Evolutionary conservation across 2,888 invertebrate species (phyloP).

Genomic region (Drosophila sordidula): DNA sequence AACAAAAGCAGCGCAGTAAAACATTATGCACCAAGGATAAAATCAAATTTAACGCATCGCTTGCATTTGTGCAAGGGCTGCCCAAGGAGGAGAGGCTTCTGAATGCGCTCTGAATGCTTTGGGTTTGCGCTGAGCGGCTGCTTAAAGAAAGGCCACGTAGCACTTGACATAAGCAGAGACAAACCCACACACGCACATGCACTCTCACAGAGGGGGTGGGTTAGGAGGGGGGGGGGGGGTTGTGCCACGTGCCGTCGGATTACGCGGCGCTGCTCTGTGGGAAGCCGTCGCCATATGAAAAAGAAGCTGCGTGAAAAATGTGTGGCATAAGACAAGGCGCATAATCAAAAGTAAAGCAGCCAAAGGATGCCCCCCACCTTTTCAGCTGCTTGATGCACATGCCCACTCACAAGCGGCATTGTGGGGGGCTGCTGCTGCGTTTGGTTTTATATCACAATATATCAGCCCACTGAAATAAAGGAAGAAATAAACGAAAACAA

Average conservation of each 20-base stretch:
- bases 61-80: slow-evolving; percentile 46
- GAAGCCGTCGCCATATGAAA: slow-evolving; percentile 40
- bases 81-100: slow-evolving; percentile 10
- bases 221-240: background rate
- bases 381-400: slow-evolving; percentile 9
- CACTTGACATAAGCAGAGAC: slow-evolving; percentile 73
- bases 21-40: slow-evolving; percentile 66
- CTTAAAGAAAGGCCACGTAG: slow-evolving; percentile 73
- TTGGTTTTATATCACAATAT: slow-evolving; percentile 24
- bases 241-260: slow-evolving; percentile 67
- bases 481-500: slow-evolving; percentile 34
- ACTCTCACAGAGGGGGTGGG: slow-evolving; percentile 5
- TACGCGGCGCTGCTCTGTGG: slow-evolving; percentile 45
- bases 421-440: slow-evolving; percentile 18
- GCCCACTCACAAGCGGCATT: slow-evolving; percentile 6
- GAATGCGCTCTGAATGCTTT: slow-evolving; percentile 35
- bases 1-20: slow-evolving; percentile 31
- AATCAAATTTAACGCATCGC: slow-evolving; percentile 80
- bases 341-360: slow-evolving; percentile 71
- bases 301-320: slow-evolving; percentile 64
- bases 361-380: slow-evolving; percentile 8
- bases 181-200: slow-evolving; percentile 20
- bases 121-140: slow-evolving; percentile 34
- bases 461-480: slow-evolving; percentile 7
- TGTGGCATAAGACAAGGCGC: slow-evolving; percentile 69